Conservation (phyloP, 64 coral and sea anemone species). For the Exaiptasia diaphana region DNA sequence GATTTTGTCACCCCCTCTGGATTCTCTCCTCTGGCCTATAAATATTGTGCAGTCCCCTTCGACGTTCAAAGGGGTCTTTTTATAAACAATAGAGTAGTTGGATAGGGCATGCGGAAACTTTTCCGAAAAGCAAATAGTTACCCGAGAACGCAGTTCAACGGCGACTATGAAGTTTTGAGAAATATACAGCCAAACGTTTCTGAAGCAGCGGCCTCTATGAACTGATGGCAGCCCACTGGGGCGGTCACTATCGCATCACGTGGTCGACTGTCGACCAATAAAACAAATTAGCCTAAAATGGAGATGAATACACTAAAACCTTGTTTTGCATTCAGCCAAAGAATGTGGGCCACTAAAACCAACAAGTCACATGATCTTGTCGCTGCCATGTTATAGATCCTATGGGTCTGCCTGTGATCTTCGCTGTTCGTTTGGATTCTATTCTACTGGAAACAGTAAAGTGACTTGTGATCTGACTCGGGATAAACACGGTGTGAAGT, state of each 20-base stretch:
- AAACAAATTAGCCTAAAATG: too few relatives aligned
- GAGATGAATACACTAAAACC: background rate
- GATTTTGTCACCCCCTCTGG: too few relatives aligned
- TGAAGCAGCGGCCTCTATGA: background rate
- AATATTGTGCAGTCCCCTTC: too few relatives aligned
- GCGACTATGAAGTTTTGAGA: background rate
- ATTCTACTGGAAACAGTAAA: background rate
- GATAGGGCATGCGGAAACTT: too few relatives aligned
- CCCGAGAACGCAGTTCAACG: too few relatives aligned
- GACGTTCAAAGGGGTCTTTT: too few relatives aligned
- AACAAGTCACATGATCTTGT: background rate
- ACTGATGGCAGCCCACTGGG: background rate
- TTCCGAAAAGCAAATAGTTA: too few relatives aligned
- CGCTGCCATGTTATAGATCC: background rate
- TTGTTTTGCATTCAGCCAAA: background rate
- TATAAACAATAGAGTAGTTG: too few relatives aligned
- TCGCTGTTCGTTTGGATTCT: background rate
- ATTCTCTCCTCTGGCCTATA: too few relatives aligned
- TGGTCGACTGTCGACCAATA: too few relatives aligned
- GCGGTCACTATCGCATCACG: too few relatives aligned
- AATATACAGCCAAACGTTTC: background rate
- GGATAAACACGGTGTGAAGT: background rate
- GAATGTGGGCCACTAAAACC: background rate
- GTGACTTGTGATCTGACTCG: background rate
- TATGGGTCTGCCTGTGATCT: background rate